These are phyloP conservation scores for Notarius quadriscutis DNA, from an alignment of 2,113 vertebrate species.

Conservation along the genomic window DNA sequence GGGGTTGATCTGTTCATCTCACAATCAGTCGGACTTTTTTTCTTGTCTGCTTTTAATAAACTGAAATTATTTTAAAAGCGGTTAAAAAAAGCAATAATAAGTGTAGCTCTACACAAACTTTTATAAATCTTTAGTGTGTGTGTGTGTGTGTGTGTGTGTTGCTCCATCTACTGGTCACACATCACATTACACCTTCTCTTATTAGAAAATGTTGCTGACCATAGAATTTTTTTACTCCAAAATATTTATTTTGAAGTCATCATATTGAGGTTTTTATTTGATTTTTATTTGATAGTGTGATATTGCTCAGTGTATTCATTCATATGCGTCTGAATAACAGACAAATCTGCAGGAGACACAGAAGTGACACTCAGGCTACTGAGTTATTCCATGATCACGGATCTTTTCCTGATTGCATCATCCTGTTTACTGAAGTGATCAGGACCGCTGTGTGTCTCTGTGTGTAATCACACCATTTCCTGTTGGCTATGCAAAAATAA, in stretches of 20 bases:
- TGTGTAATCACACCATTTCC: constrained; percentile 32
- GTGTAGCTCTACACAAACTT: background rate
- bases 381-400: constrained; percentile 19
- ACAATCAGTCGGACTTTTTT: background rate
- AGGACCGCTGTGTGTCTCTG: constrained; percentile 9
- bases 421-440: constrained; percentile 20
- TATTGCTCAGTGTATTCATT: constrained; percentile 27
- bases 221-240: background rate
- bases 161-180: constrained; percentile 50
- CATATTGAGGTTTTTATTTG: constrained; percentile 1
- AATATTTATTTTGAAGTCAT: constrained; percentile 26
- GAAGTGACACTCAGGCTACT: constrained; percentile 6
- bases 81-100: background rate
- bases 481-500: constrained; percentile 13
- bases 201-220: constrained; percentile 28
- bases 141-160: constrained; percentile 8
- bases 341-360: constrained; percentile 4
- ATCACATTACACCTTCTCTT: background rate
- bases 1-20: background rate
- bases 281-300: constrained; percentile 22
- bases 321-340: constrained; percentile 18
- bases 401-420: constrained; percentile 45
- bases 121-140: background rate
- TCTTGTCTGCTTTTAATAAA: background rate
- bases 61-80: background rate